These are phyloP conservation scores for Saguinus midas DNA, from an alignment of 2,113 vertebrate genomes.

Conservation along the genomic window DNA sequence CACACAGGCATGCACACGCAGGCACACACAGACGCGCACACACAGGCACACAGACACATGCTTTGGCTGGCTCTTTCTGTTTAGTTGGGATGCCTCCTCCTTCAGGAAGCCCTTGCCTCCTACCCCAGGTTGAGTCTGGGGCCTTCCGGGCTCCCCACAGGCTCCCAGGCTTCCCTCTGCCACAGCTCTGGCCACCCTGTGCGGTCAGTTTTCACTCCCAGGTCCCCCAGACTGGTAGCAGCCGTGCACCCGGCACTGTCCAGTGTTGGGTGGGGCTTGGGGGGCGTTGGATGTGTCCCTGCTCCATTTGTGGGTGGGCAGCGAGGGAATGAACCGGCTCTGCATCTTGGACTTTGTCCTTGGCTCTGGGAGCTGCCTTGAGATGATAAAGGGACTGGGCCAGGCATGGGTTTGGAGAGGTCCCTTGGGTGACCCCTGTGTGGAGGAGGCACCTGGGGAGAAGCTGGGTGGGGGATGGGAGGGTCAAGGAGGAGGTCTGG, in stretches of 20 bases:
- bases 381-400: background rate
- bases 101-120: background rate
- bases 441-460: background rate
- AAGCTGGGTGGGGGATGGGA: no score
- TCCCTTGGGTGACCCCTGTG: fast-evolving
- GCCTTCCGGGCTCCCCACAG: background rate
- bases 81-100: background rate
- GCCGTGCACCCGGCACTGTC: background rate
- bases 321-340: background rate
- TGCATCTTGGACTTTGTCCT: background rate
- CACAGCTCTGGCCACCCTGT: fast-evolving
- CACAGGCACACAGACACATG: no score
- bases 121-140: no score
- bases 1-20: no score
- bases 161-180: background rate
- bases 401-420: background rate
- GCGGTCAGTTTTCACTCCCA: fast-evolving
- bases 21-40: no score
- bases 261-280: fast-evolving
- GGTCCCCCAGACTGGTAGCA: background rate
- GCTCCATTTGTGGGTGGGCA: fast-evolving
- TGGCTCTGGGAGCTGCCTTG: fast-evolving
- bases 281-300: background rate
- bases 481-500: background rate
- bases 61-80: background rate